Evolutionary conservation across 2,888 invertebrate species (phyloP), one percentile per base, ranked within the genome.

Genomic region (Cancer borealis): DNA sequence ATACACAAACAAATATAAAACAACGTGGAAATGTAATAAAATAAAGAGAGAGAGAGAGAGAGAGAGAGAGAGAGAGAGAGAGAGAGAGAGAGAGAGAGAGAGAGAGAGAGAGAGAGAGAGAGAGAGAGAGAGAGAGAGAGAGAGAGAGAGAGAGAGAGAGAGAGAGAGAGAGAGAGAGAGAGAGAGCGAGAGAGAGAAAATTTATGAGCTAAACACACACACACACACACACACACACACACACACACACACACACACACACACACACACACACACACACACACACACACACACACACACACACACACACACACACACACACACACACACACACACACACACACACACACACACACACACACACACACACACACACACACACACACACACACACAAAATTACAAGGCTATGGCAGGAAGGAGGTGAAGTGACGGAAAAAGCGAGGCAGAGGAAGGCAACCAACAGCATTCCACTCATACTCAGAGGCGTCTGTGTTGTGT

Each of bases 301-400:
- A n/a, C n/a, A n/a, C n/a, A n/a, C n/a, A n/a, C n/a, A n/a, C n/a
- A n/a, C n/a, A n/a, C n/a, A n/a, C n/a, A n/a, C n/a, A n/a, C 8
- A 54, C 12, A 54, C 54, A 54, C 84, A 84, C 26, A 84, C 54
- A 54, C 54, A 54, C 54, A 54, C 54, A 54, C 84, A n/a, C 84
- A 84, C 84, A 84, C 84, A 84, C 84, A 84, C 84, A 84, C 84
- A 84, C 84, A 84, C 84, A 84, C 84, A 84, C 84, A 84, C 84
- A 84, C 84, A 84, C 84, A 84, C 84, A 84, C n/a, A n/a, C n/a
- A n/a, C n/a, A 84, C 84, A 84, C 84, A 84, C 84, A 84, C 84
- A 84, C 84, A 84, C 84, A 84, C 84, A 84, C 84, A 84, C 84
- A 84, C n/a, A n/a, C n/a, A n/a, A 17, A 26, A 21, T 1, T 39